Percentiles rank a stretch among this genome's conserved stretches.
Evolutionary conservation across 2,797 vertebrate genomes (phyloP).

Genomic region (Nyctalus aviator): DNA sequence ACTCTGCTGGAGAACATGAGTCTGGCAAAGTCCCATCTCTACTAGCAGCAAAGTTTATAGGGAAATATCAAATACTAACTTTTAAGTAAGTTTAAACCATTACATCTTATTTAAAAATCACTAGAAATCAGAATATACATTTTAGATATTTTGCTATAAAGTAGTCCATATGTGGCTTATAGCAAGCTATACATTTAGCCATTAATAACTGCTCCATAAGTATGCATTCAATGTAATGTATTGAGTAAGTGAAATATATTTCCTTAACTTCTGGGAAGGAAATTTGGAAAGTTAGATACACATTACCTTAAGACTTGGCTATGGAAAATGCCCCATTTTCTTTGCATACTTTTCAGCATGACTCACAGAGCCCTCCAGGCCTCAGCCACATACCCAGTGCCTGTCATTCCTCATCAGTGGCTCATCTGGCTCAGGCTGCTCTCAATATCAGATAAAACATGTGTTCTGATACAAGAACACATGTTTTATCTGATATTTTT

Average conservation of each 20-base stretch:
- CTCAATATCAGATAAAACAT: not conserved
- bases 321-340: not conserved
- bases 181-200: not conserved
- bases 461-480: not conserved
- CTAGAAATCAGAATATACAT: not conserved
- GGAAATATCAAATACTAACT: not conserved
- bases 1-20: not conserved
- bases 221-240: not conserved
- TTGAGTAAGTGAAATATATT: not conserved
- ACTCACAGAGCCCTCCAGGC: not conserved
- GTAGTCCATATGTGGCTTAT: not conserved
- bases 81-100: conserved; percentile 1
- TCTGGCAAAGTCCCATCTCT: not conserved
- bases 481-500: not conserved
- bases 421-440: not conserved
- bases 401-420: not conserved
- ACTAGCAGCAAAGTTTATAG: not conserved
- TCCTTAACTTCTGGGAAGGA: not conserved
- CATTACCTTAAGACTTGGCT: not conserved
- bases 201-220: not conserved
- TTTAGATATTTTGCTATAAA: not conserved
- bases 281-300: not conserved
- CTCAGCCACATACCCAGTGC: not conserved
- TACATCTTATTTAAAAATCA: conserved; percentile 32
- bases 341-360: not conserved